Conservation (phyloP, 2,797 vertebrate species). For the Pangasius mekongensis region DNA sequence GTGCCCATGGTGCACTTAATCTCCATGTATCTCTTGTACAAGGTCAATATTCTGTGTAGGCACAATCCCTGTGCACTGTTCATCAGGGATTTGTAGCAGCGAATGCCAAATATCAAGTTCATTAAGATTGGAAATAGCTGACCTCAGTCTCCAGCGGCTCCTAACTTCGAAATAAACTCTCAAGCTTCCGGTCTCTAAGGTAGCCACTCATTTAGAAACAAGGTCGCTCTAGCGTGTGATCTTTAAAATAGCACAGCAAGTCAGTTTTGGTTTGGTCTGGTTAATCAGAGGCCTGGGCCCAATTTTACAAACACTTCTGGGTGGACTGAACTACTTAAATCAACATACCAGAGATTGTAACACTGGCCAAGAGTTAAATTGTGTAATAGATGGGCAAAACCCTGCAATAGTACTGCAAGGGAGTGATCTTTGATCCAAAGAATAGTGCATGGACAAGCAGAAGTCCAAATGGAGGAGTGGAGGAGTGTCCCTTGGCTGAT, state of each 20-base stretch:
- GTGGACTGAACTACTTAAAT: conserved; percentile 6
- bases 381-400: conserved; percentile 8
- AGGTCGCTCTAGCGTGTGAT: conserved; percentile 45
- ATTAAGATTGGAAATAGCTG: conserved; percentile 49
- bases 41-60: conserved; percentile 2
- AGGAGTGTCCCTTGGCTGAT: not conserved
- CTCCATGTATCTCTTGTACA: not conserved
- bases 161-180: conserved; percentile 39
- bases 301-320: conserved; percentile 1
- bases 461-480: not conserved
- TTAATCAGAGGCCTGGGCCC: conserved; percentile 2
- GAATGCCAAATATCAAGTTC: conserved; percentile 28
- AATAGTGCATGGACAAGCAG: not conserved
- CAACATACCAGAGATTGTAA: not conserved
- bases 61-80: not conserved
- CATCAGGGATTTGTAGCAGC: conserved; percentile 2
- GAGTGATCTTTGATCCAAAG: not conserved
- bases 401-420: not conserved
- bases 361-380: not conserved
- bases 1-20: not conserved
- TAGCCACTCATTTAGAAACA: conserved; percentile 55
- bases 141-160: conserved; percentile 46
- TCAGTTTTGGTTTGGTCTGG: conserved; percentile 26
- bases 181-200: conserved; percentile 50
- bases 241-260: conserved; percentile 42